phyloP scores from a whole-genome alignment of 2,888 invertebrate species.

The Noctua comes region DNA sequence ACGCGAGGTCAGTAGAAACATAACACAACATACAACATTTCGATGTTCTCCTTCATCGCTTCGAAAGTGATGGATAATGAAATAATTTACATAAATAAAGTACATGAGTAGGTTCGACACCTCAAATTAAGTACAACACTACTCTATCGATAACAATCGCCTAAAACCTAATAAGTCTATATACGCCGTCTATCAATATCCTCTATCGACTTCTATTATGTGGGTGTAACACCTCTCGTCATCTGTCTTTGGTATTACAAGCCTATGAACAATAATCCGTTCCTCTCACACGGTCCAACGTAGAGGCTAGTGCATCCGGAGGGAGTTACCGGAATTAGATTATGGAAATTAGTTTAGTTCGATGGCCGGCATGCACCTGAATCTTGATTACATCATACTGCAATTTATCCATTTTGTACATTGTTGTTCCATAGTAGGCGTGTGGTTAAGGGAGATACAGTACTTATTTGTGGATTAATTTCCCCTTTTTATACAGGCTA shows the following conservation, averaged over 20 bases:
- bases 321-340: slow-evolving; percentile 45
- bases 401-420: slow-evolving; percentile 42
- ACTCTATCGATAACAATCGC: not conserved
- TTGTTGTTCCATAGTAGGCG: not conserved
- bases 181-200: not conserved
- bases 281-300: not conserved
- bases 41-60: not conserved
- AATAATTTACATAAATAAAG: not conserved
- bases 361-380: slow-evolving; percentile 37
- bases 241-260: not conserved
- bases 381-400: slow-evolving; percentile 16
- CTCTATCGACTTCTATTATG: not conserved
- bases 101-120: not conserved
- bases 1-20: no score
- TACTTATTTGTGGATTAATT: not conserved
- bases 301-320: slow-evolving; percentile 10
- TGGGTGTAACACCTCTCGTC: not conserved
- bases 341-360: slow-evolving; percentile 59
- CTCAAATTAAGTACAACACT: not conserved
- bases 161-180: not conserved
- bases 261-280: slow-evolving; percentile 6
- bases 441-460: not conserved
- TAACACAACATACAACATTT: no score
- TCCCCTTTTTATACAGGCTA: not conserved
- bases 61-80: not conserved